Base-by-base conservation (phyloP, 2,888 invertebrate species). In the Caenorhabditis sinica region DNA sequence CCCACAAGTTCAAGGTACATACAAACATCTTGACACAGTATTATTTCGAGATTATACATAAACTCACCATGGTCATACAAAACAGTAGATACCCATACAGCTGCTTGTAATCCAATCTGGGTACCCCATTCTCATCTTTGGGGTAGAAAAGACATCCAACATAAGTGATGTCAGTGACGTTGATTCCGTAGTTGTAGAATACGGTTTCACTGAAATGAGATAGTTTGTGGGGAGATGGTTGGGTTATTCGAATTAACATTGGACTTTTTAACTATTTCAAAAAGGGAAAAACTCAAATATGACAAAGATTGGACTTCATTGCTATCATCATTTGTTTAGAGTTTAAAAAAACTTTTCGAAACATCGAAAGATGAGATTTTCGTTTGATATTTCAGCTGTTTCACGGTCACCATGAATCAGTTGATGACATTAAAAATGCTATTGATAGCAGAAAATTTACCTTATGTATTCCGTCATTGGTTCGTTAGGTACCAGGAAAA, bases 151-250 rank as follows among this genome's bases (percentile, higher is more conserved):
- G 33, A 23, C n/a, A 13, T 11, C 72, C 72, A 45, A 23, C 23
- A 28, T 60, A 60, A 23, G 60, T 49, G 72, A 72, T 72, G n/a
- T 72, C 72, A 15, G 58, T 25, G 3, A 58, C 28, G 23, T 58
- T 45, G 28, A 71, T 17, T 0, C 43, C 71, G 33, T 71, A 60
- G n/a, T 56, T 40, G 36, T 15, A 13, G 13, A 36, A 23, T n/a
- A 69, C 68, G 20, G 45, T 53, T 36, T 69, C 68, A 33, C 68
- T 69, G 53, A 69, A 69, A 33, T 15, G 4, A 49, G 11, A 43
- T 23, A 0, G 23, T 40, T 43, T 1, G n/a, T 33, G 13, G 49
- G 1, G 9, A 17, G 15, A 49, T 49, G 6, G n/a, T 1, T 17
- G n/a, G 0, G 2, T 2, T 49, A n/a, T 23, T 49, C 49, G 4